Evolutionary conservation across 2,888 invertebrate species (phyloP), one percentile per base, ranked within the genome.

Genomic region (Cataglyphis albicans): DNA sequence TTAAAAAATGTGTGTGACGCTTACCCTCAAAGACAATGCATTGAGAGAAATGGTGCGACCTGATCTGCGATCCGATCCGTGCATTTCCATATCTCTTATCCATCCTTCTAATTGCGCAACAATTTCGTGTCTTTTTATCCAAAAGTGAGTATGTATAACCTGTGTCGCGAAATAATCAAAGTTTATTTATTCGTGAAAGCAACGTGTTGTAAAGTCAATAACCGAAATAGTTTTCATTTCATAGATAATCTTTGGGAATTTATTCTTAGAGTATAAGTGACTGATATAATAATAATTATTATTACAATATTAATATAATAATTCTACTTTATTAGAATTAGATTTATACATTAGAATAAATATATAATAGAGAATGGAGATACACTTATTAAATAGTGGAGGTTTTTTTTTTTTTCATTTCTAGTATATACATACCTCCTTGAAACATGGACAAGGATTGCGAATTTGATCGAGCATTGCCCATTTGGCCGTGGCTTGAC

Each of bases 401-500:
- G 5, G 18, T 57, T 21, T 21, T 55, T 21, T 25, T 48, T n/a
- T 57, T 21, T 21, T 55, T 55, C 48, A 4, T 4, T 12, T 12
- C 3, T 44, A 15, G 12, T 12, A 12, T 41, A 21, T 70, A 70
- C 32, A 15, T 93, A 97, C 98, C 95, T 98, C 98, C 95, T 97
- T 97, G 95, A 99, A 99, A 95, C 98, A 98, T 59, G 98, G 97
- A 93, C 98, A 98, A 6, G 99, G 98, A 95, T 97, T 97, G 84
- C 97, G 95, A 89, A 99, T 96, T 94, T 98, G 98, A 95, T 99
- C 98, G 86, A 99, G 96, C 98, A 99, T 99, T 87, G 98, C 99
- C 99, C 98, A 99, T 93, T 98, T 97, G 87, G 98, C 98, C 89
- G 98, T 98, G 12, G 98, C 98, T 95, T 98, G 98, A 95, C 98